Evolutionary conservation across 2,888 invertebrate species (phyloP).

Genomic region (Opisthograptis luteolata): DNA sequence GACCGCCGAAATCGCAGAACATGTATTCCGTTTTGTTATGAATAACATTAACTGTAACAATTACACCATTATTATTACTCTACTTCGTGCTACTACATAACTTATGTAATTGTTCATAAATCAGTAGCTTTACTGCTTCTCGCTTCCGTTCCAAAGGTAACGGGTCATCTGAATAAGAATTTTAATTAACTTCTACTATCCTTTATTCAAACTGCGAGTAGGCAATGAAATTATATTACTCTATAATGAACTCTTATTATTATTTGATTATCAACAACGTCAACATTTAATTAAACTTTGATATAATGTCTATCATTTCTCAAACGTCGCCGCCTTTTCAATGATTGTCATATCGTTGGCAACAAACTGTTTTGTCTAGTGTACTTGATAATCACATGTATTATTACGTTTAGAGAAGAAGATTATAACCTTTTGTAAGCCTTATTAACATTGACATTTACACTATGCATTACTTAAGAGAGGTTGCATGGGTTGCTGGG

Average conservation of each 20-base stretch:
- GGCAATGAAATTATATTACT: not conserved
- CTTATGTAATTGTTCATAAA: conserved; percentile 21
- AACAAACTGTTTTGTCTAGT: conserved; percentile 18
- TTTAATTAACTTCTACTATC: not conserved
- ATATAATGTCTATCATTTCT: conserved; percentile 18
- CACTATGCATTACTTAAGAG: conserved; percentile 62
- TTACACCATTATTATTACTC: conserved; percentile 23
- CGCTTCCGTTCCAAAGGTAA: conserved; percentile 1
- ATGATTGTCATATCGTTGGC: conserved; percentile 19
- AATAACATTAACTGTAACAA: conserved; percentile 34
- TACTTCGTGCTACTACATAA: conserved; percentile 5
- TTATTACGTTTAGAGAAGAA: conserved; percentile 40
- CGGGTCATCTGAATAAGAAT: not conserved
- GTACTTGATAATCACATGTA: conserved; percentile 29
- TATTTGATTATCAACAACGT: not conserved
- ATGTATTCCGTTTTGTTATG: too few species aligned
- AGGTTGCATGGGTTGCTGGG: conserved; percentile 58
- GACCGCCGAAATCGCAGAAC: too few species aligned
- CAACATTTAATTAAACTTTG: conserved; percentile 20
- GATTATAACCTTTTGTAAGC: conserved; percentile 59
- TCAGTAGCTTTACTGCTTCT: conserved; percentile 1
- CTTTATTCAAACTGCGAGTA: not conserved
- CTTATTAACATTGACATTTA: conserved; percentile 73
- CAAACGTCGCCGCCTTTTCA: conserved; percentile 2
- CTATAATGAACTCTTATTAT: not conserved